Conservation (phyloP, 23 tunicate species). For the Ascidia mentula region DNA sequence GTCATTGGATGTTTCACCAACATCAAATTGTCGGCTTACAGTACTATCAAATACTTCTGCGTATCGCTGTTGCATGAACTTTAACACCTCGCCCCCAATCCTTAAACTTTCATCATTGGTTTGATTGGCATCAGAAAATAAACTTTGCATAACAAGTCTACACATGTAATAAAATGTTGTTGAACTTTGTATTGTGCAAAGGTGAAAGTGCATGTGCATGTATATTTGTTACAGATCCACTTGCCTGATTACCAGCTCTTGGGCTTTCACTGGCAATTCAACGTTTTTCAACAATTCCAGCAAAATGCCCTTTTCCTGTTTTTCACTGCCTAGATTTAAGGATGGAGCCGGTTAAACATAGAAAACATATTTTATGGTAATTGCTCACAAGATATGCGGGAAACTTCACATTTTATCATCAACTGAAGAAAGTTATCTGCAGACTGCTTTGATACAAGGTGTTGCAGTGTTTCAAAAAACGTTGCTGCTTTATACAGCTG, state of each 20-base stretch:
- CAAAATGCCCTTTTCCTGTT: not conserved
- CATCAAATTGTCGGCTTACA: not conserved
- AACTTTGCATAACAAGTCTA: not conserved
- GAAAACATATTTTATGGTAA: too few relatives aligned
- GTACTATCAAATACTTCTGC: not conserved
- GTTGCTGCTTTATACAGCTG: not conserved
- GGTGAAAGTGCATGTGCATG: not conserved
- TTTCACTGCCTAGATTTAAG: not conserved
- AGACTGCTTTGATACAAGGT: not conserved
- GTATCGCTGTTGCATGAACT: not conserved
- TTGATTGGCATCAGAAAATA: not conserved
- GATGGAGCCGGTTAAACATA: too few relatives aligned
- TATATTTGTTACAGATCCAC: not conserved
- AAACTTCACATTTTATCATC: not conserved
- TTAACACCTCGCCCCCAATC: not conserved
- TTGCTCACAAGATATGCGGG: not conserved
- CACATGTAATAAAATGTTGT: not conserved
- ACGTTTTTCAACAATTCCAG: not conserved
- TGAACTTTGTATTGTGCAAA: not conserved
- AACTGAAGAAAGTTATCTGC: not conserved
- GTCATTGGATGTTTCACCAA: not conserved
- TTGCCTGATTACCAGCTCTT: not conserved
- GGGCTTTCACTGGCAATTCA: not conserved
- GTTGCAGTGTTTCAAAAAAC: not conserved
- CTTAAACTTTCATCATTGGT: not conserved